phyloP scores from a whole-genome alignment of 2,113 vertebrate genomes.

The Felis chaus region DNA sequence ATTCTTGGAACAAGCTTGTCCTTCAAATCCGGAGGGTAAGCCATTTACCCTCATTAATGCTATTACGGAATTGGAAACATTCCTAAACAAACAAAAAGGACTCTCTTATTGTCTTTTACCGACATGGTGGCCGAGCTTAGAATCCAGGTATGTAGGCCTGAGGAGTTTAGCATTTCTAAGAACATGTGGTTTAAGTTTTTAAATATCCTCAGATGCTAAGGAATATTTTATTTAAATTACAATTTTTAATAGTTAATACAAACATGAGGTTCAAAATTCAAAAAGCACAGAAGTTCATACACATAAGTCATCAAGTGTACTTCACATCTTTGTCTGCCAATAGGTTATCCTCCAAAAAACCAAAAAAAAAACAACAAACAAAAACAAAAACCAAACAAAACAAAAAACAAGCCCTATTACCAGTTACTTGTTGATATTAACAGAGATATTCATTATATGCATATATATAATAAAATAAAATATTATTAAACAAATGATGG shows the following conservation, averaged over 20 bases:
- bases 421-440: not conserved
- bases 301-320: not conserved
- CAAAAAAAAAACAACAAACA: no score
- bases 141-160: not conserved
- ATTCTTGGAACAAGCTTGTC: not conserved
- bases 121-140: not conserved
- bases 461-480: not conserved
- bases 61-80: constrained; percentile 16
- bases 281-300: not conserved
- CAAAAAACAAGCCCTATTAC: not conserved
- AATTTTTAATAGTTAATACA: constrained; percentile 9
- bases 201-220: not conserved
- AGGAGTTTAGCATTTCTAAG: not conserved
- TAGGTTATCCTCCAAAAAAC: not conserved
- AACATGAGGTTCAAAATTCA: not conserved
- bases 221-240: not conserved
- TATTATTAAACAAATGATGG: not conserved
- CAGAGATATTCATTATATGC: not conserved
- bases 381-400: no score
- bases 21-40: not conserved
- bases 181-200: not conserved
- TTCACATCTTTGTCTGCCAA: not conserved
- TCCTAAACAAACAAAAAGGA: not conserved
- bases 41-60: not conserved
- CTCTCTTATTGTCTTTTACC: not conserved